phyloP scores from a whole-genome alignment of 2,888 invertebrate genomes.

The Tetanocera ferruginea region DNA sequence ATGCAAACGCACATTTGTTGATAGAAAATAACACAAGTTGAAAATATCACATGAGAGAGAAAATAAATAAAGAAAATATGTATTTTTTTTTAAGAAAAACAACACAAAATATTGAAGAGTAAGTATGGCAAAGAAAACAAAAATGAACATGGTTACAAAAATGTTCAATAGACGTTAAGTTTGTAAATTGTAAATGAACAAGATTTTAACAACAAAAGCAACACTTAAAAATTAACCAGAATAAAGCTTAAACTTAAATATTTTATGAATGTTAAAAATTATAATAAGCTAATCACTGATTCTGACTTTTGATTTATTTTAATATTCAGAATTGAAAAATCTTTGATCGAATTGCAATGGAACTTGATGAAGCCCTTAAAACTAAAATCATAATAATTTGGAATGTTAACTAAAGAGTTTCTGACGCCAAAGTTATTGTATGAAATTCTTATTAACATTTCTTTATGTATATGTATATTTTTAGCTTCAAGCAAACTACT shows the following conservation, averaged over 20 bases:
- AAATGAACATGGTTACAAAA: background rate
- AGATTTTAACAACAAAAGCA: too few relatives aligned
- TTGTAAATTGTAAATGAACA: too few relatives aligned
- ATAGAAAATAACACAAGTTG: slow-evolving; percentile 29
- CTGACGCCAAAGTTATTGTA: background rate
- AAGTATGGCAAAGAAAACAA: background rate
- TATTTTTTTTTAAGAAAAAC: background rate
- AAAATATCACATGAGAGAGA: slow-evolving; percentile 19
- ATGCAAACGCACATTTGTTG: slow-evolving; percentile 40
- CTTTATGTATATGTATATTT: background rate
- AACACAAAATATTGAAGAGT: background rate
- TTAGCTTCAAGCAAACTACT: background rate
- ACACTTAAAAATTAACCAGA: background rate
- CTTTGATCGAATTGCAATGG: too few relatives aligned
- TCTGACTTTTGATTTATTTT: too few relatives aligned
- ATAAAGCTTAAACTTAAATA: background rate
- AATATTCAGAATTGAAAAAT: too few relatives aligned
- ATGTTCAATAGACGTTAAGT: background rate
- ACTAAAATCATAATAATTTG: background rate
- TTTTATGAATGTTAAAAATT: too few relatives aligned
- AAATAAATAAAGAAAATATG: slow-evolving; percentile 14
- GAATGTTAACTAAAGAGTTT: background rate
- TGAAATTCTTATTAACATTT: background rate
- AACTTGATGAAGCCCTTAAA: background rate
- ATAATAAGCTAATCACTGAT: too few relatives aligned